Evolutionary conservation across 2,113 vertebrate genomes (phyloP).

Genomic region (Leptocoma aspasia): DNA sequence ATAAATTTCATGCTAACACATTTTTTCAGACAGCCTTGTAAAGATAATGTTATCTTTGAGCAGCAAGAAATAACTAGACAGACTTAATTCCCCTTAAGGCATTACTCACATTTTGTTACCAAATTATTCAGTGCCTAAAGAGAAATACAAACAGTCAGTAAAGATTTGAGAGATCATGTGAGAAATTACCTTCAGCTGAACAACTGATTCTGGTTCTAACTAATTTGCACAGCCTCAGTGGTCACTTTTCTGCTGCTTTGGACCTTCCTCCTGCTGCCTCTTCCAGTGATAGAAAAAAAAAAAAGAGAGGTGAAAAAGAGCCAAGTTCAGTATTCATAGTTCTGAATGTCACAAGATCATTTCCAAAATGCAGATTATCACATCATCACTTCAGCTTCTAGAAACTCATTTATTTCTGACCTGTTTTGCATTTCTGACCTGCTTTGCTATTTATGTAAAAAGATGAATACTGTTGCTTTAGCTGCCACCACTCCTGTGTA

Average conservation of each 20-base stretch:
- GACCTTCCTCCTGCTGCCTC: background rate
- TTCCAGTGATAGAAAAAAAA: background rate
- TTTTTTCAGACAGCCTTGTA: background rate
- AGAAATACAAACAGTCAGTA: slow-evolving; percentile 1
- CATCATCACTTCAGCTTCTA: slow-evolving; percentile 29
- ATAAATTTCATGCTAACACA: background rate
- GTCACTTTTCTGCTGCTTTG: background rate
- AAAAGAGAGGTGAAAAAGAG: background rate
- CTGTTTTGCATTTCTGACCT: slow-evolving; percentile 43
- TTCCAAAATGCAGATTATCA: slow-evolving; percentile 40
- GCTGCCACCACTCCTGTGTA: background rate
- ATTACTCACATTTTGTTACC: background rate
- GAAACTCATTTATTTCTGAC: slow-evolving; percentile 40
- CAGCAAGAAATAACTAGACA: background rate
- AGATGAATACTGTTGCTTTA: background rate
- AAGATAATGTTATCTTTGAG: background rate
- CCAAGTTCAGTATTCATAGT: background rate
- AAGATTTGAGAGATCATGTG: background rate
- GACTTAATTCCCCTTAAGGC: background rate
- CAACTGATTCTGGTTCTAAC: background rate
- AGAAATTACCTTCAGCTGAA: background rate
- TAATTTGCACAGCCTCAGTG: background rate
- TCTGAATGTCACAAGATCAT: background rate
- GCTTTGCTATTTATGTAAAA: slow-evolving; percentile 8
- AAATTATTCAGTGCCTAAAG: background rate